phyloP scores from a whole-genome alignment of 2,113 vertebrate species.

The Caranx ignobilis region DNA sequence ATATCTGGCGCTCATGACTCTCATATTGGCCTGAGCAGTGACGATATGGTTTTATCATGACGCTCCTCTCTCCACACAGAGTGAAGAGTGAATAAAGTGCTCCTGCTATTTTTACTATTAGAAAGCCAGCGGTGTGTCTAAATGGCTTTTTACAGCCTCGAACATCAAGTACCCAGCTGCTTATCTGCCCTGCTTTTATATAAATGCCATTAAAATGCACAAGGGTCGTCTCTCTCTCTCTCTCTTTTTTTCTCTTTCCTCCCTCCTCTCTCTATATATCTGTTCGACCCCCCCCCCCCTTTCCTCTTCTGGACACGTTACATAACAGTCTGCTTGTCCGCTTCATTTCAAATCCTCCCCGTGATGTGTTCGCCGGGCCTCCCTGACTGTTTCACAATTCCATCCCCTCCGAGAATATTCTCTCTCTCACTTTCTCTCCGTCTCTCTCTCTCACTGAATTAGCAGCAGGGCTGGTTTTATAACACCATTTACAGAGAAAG shows the following conservation, averaged over 20 bases:
- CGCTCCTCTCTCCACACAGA: background rate
- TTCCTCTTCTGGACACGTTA: conserved; percentile 74
- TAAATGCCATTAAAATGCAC: conserved; percentile 77
- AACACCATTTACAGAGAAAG: conserved; percentile 63
- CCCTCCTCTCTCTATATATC: conserved; percentile 30
- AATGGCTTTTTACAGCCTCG: conserved; percentile 65
- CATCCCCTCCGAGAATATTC: conserved; percentile 65
- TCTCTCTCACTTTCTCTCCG: conserved; percentile 43
- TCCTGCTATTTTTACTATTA: conserved; percentile 53
- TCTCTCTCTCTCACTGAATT: conserved; percentile 60
- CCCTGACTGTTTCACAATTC: conserved; percentile 69
- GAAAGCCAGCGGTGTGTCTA: conserved; percentile 52
- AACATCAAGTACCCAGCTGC: conserved; percentile 75
- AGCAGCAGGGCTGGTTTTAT: conserved; percentile 72
- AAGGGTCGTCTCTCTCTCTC: conserved; percentile 36
- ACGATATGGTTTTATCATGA: conserved; percentile 24
- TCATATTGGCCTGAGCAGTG: conserved; percentile 7
- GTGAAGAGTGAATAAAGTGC: conserved; percentile 36
- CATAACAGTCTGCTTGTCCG: conserved; percentile 80
- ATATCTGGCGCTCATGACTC: conserved; percentile 16
- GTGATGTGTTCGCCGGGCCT: conserved; percentile 71
- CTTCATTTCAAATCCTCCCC: conserved; percentile 79
- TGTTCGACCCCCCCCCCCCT: conserved; percentile 40
- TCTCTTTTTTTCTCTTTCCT: conserved; percentile 2
- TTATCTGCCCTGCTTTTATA: conserved; percentile 73